These are phyloP conservation scores for Parasteatoda lunata DNA, from an alignment of 2,888 invertebrate species.

Conservation along the genomic window DNA sequence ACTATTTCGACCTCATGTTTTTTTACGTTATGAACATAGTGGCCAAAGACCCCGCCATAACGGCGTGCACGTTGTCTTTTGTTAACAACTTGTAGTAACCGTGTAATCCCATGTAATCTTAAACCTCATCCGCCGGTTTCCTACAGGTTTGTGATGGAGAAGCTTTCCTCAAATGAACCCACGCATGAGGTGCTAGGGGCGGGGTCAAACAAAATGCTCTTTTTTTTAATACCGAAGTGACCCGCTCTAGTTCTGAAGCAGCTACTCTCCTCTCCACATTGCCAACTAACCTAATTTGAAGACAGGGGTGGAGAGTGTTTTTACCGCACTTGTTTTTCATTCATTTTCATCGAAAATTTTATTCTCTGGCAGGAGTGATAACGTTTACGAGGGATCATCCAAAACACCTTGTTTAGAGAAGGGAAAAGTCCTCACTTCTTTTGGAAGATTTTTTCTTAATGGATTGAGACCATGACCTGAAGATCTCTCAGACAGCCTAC, in stretches of 20 bases:
- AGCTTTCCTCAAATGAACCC: conserved; percentile 1
- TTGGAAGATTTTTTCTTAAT: too few species aligned
- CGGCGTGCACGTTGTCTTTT: neutral
- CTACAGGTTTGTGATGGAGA: neutral
- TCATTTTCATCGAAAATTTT: neutral
- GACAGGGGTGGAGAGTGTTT: conserved; percentile 13
- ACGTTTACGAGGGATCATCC: neutral
- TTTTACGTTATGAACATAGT: neutral
- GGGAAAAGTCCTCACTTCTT: too few species aligned
- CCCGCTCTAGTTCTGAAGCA: conserved; percentile 51
- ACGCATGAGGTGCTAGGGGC: conserved; percentile 20
- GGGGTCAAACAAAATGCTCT: conserved; percentile 12
- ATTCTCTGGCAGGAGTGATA: too few species aligned
- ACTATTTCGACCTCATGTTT: neutral
- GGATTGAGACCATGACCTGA: too few species aligned
- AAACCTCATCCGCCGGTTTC: conserved; percentile 2
- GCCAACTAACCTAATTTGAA: conserved; percentile 59
- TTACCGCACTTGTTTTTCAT: conserved; percentile 6
- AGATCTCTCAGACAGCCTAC: too few species aligned
- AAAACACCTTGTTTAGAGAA: too few species aligned
- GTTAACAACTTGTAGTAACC: neutral
- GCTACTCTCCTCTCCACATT: conserved; percentile 33
- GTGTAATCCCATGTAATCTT: conserved; percentile 10
- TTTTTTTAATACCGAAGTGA: conserved; percentile 20
- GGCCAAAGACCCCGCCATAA: neutral